These are phyloP conservation scores for Sylvicapra grimmia DNA, from an alignment of 2,113 vertebrate genomes.

Conservation along the genomic window DNA sequence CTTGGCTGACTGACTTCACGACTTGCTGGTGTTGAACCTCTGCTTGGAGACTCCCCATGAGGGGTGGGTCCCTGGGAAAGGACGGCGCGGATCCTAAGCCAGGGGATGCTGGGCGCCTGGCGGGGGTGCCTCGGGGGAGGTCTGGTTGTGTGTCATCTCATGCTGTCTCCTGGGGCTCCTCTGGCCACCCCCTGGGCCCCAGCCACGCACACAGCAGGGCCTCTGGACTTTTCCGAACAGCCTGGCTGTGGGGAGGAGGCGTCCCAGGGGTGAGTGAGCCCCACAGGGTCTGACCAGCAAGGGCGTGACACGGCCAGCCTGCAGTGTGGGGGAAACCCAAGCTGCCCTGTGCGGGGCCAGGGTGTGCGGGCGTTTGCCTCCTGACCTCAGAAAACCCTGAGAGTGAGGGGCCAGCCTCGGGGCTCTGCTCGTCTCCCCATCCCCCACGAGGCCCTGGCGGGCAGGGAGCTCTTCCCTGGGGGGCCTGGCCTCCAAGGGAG, in stretches of 20 bases:
- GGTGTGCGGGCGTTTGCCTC: fast-evolving
- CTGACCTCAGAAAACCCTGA: fast-evolving
- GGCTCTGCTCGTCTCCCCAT: fast-evolving
- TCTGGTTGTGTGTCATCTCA: fast-evolving
- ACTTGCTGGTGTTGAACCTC: not conserved
- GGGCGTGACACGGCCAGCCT: fast-evolving
- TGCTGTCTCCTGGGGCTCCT: fast-evolving
- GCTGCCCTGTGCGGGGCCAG: fast-evolving
- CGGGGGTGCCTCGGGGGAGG: fast-evolving
- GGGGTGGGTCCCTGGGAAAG: not conserved
- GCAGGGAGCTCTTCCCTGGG: fast-evolving
- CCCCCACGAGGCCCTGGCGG: fast-evolving
- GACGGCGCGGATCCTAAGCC: fast-evolving
- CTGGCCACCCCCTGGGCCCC: fast-evolving
- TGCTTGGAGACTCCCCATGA: fast-evolving
- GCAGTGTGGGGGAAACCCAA: fast-evolving
- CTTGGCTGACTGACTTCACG: conserved; percentile 21
- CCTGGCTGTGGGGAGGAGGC: fast-evolving
- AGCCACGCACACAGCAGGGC: fast-evolving
- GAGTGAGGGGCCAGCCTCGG: fast-evolving
- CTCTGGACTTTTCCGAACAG: fast-evolving
- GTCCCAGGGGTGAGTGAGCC: not conserved
- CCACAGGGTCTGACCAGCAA: not conserved
- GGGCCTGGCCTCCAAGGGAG: too few species aligned
- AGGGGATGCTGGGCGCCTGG: fast-evolving